Evolutionary conservation across 2,113 vertebrate genomes (phyloP).

Genomic region (Oenanthe melanoleuca): DNA sequence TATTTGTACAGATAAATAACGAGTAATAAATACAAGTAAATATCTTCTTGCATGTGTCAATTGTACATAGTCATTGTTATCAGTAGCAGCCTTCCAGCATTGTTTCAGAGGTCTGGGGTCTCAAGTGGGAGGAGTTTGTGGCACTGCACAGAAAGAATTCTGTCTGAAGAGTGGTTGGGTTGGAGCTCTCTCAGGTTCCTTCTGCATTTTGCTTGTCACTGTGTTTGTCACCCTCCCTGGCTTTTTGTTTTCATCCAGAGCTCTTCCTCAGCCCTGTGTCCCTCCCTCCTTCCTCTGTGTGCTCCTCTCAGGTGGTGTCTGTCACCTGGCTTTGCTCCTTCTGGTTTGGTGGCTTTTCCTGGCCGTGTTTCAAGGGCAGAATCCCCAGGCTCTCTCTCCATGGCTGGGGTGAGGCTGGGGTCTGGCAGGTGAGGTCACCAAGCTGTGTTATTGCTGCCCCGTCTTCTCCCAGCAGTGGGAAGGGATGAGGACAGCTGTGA

Average conservation of each 20-base stretch:
- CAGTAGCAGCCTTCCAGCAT: background rate
- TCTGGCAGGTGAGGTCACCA: background rate
- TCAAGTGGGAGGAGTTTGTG: background rate
- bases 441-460: background rate
- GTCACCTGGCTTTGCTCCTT: background rate
- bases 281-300: background rate
- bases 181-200: fast-evolving
- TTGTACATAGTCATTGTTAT: background rate
- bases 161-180: background rate
- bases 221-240: background rate
- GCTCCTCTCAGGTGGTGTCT: background rate
- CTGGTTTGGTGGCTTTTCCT: background rate
- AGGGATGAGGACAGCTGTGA: background rate
- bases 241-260: background rate
- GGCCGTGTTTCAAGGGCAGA: background rate
- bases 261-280: background rate
- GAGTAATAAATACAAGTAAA: background rate
- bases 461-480: background rate
- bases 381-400: background rate
- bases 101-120: background rate
- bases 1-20: background rate
- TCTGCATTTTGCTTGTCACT: background rate
- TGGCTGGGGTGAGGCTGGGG: background rate
- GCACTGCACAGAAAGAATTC: background rate
- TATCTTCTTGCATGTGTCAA: background rate